A percentile compares a stretch with the other conserved stretches of the same genome.
phyloP scores from a whole-genome alignment of 2,888 invertebrate genomes.

The Idaea straminata region DNA sequence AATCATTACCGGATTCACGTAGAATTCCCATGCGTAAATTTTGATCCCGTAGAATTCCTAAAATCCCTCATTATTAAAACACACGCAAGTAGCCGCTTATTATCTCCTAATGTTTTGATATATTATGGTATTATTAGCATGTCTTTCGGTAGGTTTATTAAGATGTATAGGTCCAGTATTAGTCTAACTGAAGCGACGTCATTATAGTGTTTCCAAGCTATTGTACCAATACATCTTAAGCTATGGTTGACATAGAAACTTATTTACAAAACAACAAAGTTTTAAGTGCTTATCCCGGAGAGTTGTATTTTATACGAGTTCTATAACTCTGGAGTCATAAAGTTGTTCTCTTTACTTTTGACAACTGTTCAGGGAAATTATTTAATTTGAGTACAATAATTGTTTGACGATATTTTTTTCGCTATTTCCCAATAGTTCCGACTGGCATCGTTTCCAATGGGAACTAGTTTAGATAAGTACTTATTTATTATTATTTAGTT shows the following conservation, averaged over 20 bases:
- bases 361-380: conserved; percentile 19
- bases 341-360: conserved; percentile 16
- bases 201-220: not conserved
- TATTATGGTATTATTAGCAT: not conserved
- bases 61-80: too few relatives aligned
- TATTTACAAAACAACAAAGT: conserved; percentile 15
- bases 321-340: conserved; percentile 23
- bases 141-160: not conserved
- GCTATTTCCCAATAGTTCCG: too few relatives aligned
- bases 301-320: conserved; percentile 23
- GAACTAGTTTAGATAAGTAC: too few relatives aligned
- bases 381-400: conserved; percentile 21
- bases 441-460: too few relatives aligned
- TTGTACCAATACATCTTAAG: not conserved
- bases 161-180: not conserved
- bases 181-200: not conserved
- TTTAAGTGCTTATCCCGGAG: conserved; percentile 21
- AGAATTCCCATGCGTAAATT: too few relatives aligned
- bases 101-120: too few relatives aligned
- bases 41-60: too few relatives aligned
- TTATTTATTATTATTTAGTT: too few relatives aligned
- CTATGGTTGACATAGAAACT: not conserved
- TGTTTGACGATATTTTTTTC: not conserved
- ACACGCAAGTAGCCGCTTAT: too few relatives aligned
- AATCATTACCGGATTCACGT: too few relatives aligned